Percentiles rank a stretch among this genome's conserved stretches.
These are phyloP conservation scores for Harlomillsia oculata DNA, from an alignment of 1,140 invertebrate genomes.

Conservation along the genomic window DNA sequence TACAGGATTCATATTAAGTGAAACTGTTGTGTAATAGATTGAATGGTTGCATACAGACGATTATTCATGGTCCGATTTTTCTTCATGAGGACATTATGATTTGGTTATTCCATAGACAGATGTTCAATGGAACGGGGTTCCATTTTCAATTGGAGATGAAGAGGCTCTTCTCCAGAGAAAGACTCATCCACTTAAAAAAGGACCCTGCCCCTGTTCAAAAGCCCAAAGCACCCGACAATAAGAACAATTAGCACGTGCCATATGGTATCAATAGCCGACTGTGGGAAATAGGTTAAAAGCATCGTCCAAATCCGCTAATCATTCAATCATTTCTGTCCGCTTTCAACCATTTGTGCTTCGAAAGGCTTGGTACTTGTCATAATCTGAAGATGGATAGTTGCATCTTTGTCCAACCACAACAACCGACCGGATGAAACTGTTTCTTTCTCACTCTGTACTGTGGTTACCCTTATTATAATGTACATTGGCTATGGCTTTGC, in stretches of 20 bases:
- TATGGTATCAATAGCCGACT: constrained; percentile 29
- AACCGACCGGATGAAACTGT: too few species aligned
- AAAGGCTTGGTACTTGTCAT: constrained; percentile 13
- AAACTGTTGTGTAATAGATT: neutral
- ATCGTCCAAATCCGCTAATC: constrained; percentile 32
- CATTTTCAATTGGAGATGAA: neutral
- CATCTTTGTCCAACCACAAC: too few species aligned
- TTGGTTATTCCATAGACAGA: constrained; percentile 24
- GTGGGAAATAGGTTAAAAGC: constrained; percentile 22
- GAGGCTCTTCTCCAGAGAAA: too few species aligned
- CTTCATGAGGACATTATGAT: constrained; percentile 18
- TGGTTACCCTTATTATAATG: too few species aligned
- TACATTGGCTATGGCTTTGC: too few species aligned
- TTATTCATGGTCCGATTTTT: constrained; percentile 14
- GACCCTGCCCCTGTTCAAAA: constrained; percentile 8
- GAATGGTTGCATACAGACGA: neutral
- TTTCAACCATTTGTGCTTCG: neutral
- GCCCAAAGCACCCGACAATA: constrained; percentile 18
- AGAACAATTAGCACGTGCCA: constrained; percentile 35
- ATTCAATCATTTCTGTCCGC: constrained; percentile 26
- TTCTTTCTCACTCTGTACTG: too few species aligned
- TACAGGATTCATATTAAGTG: neutral
- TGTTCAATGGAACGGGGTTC: constrained; percentile 22
- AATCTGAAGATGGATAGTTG: constrained; percentile 5
- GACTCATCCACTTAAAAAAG: neutral